Conservation (phyloP, 2,113 vertebrate species). For the Macquaria ambigua region DNA sequence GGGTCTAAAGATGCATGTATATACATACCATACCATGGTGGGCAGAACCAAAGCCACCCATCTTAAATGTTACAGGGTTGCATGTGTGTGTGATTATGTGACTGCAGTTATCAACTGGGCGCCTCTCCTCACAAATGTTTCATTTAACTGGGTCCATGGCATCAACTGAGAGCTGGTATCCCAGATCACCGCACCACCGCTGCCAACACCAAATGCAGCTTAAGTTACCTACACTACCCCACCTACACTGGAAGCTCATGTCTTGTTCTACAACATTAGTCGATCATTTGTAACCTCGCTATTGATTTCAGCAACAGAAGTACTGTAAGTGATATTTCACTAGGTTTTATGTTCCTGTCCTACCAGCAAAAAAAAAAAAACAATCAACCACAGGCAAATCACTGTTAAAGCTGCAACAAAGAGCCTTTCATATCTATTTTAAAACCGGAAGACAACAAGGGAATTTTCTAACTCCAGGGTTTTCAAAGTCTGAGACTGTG, state of each 20-base stretch:
- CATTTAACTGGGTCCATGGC: not conserved
- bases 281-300: not conserved
- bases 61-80: not conserved
- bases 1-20: not conserved
- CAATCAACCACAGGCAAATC: not conserved
- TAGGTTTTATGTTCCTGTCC: not conserved
- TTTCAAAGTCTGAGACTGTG: too few species aligned
- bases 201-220: conserved; percentile 8
- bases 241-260: not conserved
- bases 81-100: not conserved
- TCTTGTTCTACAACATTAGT: not conserved
- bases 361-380: not conserved
- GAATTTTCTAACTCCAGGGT: too few species aligned
- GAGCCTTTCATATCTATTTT: not conserved
- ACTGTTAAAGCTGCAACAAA: not conserved
- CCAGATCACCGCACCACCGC: not conserved
- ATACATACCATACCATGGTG: not conserved
- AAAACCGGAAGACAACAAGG: not conserved
- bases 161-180: conserved; percentile 2
- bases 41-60: not conserved
- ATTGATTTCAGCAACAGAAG: not conserved
- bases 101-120: too few species aligned
- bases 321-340: not conserved
- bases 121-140: not conserved
- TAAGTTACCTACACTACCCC: not conserved